Conservation (phyloP, 2,113 vertebrate species). For the Urocitellus parryii region DNA sequence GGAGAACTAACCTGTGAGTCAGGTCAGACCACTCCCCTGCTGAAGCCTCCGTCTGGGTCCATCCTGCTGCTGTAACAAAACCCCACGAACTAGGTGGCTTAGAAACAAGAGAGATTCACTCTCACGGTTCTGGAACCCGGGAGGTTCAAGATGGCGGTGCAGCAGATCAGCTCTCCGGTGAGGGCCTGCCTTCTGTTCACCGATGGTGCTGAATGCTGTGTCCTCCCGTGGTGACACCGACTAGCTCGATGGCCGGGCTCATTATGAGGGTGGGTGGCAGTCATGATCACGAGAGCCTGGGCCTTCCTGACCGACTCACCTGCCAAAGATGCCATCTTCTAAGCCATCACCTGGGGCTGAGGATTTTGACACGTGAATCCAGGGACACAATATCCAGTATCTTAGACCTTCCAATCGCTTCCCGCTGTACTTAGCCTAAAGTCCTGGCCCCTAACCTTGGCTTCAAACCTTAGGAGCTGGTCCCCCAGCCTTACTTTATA, state of each 20-base stretch:
- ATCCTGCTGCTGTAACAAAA: neutral
- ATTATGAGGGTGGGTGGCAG: no score
- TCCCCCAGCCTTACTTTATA: neutral
- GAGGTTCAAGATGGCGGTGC: no score
- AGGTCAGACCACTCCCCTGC: neutral
- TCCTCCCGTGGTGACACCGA: neutral
- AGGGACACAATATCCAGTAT: no score
- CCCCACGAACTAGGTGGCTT: neutral
- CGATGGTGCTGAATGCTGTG: neutral
- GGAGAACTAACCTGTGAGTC: neutral
- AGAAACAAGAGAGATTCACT: no score
- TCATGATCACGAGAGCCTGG: neutral
- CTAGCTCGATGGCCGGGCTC: no score
- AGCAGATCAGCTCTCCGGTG: accelerated
- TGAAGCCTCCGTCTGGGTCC: neutral
- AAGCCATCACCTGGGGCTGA: neutral
- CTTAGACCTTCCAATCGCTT: neutral
- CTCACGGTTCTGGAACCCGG: neutral
- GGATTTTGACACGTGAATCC: neutral
- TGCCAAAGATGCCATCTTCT: neutral
- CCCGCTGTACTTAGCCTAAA: neutral
- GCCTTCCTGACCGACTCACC: neutral
- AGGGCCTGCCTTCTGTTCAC: neutral
- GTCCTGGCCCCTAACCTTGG: neutral
- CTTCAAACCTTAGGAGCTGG: neutral